These are phyloP conservation scores for Salminus brasiliensis DNA, from an alignment of 2,113 vertebrate genomes.

Conservation along the genomic window DNA sequence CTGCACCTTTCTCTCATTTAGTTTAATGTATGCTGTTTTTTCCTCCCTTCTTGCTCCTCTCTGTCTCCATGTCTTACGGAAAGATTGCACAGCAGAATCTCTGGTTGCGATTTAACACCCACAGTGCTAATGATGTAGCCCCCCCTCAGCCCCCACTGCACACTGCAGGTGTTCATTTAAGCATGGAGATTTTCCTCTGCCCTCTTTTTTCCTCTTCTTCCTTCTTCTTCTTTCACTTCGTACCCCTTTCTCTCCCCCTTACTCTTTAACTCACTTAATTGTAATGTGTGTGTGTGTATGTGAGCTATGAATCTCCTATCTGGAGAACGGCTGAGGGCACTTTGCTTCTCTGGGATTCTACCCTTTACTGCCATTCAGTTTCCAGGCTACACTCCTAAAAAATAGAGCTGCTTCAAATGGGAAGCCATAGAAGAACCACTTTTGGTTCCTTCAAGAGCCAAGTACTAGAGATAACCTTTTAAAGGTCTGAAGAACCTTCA, in stretches of 20 bases:
- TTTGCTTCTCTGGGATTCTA: not conserved
- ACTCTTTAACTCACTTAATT: not conserved
- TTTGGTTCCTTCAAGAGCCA: no score
- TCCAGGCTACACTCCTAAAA: not conserved
- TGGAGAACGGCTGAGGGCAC: not conserved
- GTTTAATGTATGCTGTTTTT: not conserved
- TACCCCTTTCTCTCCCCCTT: not conserved
- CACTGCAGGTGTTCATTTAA: not conserved
- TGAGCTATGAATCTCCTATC: conserved; percentile 1
- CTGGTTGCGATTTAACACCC: conserved; percentile 28
- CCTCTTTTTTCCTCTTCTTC: not conserved
- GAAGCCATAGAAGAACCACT: no score
- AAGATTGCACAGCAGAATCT: not conserved
- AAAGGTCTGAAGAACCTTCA: no score
- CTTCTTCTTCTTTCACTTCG: not conserved
- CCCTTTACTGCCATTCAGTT: not conserved
- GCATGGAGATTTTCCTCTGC: conserved; percentile 4
- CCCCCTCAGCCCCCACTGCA: not conserved
- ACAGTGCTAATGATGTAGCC: conserved; percentile 16
- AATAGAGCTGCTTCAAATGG: no score
- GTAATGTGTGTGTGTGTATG: conserved; percentile 23
- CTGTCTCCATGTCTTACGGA: not conserved
- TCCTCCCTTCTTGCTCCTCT: conserved; percentile 21
- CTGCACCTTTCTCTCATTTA: conserved; percentile 7
- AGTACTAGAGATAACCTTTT: no score